Conservation (phyloP, 2,113 vertebrate genomes). For the Stictonetta naevosa region DNA sequence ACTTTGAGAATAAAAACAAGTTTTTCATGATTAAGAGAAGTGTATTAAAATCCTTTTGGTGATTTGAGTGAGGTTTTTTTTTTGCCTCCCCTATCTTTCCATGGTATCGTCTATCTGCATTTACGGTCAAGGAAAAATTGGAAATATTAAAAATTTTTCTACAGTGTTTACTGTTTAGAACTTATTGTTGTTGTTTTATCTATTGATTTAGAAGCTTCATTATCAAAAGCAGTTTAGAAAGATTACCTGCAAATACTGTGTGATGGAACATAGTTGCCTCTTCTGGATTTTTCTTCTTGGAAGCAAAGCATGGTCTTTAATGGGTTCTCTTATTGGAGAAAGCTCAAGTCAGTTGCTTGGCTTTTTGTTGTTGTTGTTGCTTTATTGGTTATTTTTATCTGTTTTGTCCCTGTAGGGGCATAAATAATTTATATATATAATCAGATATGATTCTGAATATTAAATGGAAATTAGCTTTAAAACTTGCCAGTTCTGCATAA, state of each 20-base stretch:
- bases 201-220: not conserved
- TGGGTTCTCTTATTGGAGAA: not conserved
- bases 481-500: not conserved
- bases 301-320: not conserved
- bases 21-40: not conserved
- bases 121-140: not conserved
- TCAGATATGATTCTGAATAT: not conserved
- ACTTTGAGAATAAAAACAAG: not conserved
- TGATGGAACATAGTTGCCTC: not conserved
- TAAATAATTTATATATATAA: not conserved
- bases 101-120: not conserved
- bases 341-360: not conserved
- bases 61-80: not conserved
- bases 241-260: not conserved
- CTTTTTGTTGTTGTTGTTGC: not conserved
- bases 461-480: not conserved
- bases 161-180: not conserved
- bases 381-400: not conserved
- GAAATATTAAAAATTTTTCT: not conserved
- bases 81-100: not conserved
- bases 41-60: not conserved
- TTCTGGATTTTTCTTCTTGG: not conserved
- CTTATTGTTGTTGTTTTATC: not conserved
- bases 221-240: not conserved
- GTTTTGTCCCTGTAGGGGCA: not conserved